Evolutionary conservation across 2,888 invertebrate genomes (phyloP).

Genomic region (Ochropleura plecta): DNA sequence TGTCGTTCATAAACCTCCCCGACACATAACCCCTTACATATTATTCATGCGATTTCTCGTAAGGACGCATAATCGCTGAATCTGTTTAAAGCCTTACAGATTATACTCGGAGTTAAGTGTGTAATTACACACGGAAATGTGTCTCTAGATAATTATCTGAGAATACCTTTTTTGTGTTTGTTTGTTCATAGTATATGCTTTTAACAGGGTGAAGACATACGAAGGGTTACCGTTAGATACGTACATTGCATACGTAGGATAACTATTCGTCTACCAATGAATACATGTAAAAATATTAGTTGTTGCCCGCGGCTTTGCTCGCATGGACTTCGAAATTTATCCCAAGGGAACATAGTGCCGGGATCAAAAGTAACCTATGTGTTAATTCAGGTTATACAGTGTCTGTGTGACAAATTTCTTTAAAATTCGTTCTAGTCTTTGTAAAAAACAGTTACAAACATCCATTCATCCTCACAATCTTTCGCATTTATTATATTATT

Average conservation of each 20-base stretch:
- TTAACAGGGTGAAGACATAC: constrained; percentile 29
- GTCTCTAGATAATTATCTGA: constrained; percentile 51
- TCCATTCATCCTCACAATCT: too few species aligned
- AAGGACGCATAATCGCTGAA: constrained; percentile 51
- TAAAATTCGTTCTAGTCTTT: too few species aligned
- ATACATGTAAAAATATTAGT: neutral
- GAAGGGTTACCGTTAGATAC: constrained; percentile 1
- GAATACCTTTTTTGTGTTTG: constrained; percentile 61
- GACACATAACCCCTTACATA: constrained; percentile 52
- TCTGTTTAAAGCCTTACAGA: constrained; percentile 55
- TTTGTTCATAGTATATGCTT: constrained; percentile 37
- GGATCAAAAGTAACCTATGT: too few species aligned
- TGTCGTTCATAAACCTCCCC: constrained; percentile 57
- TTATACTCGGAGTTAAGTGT: constrained; percentile 41
- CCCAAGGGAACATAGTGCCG: too few species aligned
- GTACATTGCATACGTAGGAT: constrained; percentile 4
- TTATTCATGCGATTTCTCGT: constrained; percentile 61
- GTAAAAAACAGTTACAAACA: too few species aligned
- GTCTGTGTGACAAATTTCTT: too few species aligned
- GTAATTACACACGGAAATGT: constrained; percentile 57
- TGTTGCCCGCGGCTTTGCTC: neutral
- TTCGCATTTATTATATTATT: too few species aligned
- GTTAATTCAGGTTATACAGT: too few species aligned
- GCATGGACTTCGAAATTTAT: too few species aligned
- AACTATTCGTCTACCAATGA: neutral